Base-by-base conservation (phyloP, 2,888 invertebrate genomes). In the Augochlorella aurata region DNA sequence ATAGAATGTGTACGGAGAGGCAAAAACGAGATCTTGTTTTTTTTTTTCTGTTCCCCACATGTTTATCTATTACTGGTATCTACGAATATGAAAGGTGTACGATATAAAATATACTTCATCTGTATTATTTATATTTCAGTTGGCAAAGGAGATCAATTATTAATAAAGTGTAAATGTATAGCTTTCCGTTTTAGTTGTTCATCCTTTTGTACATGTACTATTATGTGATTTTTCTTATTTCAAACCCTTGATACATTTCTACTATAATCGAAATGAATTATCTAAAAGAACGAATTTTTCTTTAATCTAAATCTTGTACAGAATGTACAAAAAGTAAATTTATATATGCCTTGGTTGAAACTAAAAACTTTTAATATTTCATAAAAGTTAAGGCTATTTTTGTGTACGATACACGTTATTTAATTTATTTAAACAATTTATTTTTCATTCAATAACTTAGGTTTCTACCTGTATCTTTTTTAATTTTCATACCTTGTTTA, bases 1-100 rank as follows among this genome's bases (percentile, higher is more conserved):
- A 93, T 93, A 93, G 92, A 93, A 92, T 91, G 91, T 92, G 92
- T 92, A 93, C 91, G 92, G 91, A 92, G 92, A 93, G 93, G 91
- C 91, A 92, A 89, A 89, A 83, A 85, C 77, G 85, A 83, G 82
- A 84, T 86, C 84, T 88, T 87, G 82, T 87, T 89, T 87, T 87
- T 88, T n/a, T 87, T 85, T 74, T 81, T 77, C 84, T 78, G 84
- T 88, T 80, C 87, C 68, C 87, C 79, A 82, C 77, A 84, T 83
- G 83, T 82, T 88, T 78, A 78, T 78, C 82, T 77, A 79, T 65
- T 70, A 67, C 74, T 79, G 77, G 50, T 76, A 84, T 78, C 75
- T 81, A 84, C 65, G 72, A 85, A 52, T 69, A 85, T 79, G 67
- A 38, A 81, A 24, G 87, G 82, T 87, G 88, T 90, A 87, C 81